Evolutionary conservation across 2,113 vertebrate species (phyloP).

Genomic region (Prolemur simus): DNA sequence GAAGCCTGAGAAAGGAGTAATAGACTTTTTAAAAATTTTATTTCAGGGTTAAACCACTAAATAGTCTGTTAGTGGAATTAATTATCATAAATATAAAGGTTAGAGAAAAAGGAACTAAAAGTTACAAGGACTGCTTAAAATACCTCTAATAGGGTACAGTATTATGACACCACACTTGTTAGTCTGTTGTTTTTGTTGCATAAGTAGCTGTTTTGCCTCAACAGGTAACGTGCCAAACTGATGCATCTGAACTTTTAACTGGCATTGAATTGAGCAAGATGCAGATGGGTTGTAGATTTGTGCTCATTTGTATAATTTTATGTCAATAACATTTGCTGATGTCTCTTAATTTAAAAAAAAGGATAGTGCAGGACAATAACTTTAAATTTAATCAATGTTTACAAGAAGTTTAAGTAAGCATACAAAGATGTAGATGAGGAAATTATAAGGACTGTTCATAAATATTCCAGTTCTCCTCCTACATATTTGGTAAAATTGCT

Average conservation of each 20-base stretch:
- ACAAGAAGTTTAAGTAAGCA: neutral
- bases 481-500: neutral
- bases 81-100: neutral
- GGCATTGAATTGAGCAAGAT: neutral
- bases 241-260: neutral
- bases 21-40: neutral
- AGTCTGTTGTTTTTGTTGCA: neutral
- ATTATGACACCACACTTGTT: neutral
- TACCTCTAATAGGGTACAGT: neutral
- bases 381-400: neutral
- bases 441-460: neutral
- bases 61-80: neutral
- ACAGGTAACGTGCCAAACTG: neutral
- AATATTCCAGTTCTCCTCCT: neutral
- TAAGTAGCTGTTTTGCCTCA: neutral
- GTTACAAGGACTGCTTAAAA: neutral
- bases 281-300: neutral
- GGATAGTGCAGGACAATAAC: neutral
- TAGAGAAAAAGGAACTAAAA: constrained; percentile 6
- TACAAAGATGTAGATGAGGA: neutral
- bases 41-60: neutral
- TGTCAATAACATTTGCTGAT: neutral
- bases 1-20: neutral
- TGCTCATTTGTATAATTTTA: constrained; percentile 24
- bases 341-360: neutral